phyloP scores from a whole-genome alignment of 2,113 vertebrate genomes.

The Telmatochromis bifrenatus region DNA sequence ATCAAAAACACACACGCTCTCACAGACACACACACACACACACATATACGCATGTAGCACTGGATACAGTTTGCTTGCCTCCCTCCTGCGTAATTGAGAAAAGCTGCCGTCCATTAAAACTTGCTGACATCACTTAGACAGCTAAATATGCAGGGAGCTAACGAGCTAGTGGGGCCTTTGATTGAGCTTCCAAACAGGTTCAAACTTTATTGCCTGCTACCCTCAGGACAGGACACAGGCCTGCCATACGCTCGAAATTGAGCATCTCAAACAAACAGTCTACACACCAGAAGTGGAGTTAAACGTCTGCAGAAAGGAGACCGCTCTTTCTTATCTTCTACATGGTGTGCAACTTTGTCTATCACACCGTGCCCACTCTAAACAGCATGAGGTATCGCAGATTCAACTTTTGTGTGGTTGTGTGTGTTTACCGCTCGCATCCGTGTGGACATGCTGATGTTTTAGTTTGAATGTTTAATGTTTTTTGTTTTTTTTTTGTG shows the following conservation, averaged over 20 bases:
- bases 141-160: constrained; percentile 60
- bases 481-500: background rate
- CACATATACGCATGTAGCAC: background rate
- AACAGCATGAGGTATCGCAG: constrained; percentile 5
- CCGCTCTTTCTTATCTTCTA: background rate
- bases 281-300: constrained; percentile 15
- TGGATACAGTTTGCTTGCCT: constrained; percentile 52
- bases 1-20: constrained; percentile 54
- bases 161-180: constrained; percentile 54
- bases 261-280: constrained; percentile 54
- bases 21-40: background rate
- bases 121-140: constrained; percentile 67
- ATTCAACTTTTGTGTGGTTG: constrained; percentile 4
- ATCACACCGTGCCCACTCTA: background rate
- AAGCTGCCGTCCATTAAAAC: constrained; percentile 72
- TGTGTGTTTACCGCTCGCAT: constrained; percentile 8
- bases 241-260: constrained; percentile 32
- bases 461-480: background rate
- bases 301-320: constrained; percentile 1
- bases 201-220: constrained; percentile 38
- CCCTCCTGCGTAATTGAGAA: constrained; percentile 68
- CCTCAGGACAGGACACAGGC: constrained; percentile 41
- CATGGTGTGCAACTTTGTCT: background rate
- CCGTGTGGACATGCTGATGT: background rate
- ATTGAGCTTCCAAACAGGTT: constrained; percentile 56